phyloP scores from a whole-genome alignment of 2,113 vertebrate genomes.

The Larimichthys crocea region DNA sequence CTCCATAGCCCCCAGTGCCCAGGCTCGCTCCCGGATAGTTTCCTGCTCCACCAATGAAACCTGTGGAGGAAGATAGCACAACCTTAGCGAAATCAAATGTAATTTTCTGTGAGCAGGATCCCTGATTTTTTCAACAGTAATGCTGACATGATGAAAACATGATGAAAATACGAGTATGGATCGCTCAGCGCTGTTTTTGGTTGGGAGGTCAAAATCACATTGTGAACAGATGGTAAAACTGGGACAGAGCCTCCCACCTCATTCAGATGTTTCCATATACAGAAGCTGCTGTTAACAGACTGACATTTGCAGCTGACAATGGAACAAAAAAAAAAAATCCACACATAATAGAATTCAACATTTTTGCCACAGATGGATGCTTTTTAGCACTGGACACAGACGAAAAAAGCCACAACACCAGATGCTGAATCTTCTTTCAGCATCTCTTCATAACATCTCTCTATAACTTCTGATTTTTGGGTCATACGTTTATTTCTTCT shows the following conservation, averaged over 20 bases:
- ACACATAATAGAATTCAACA: neutral
- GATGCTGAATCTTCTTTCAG: conserved; percentile 31
- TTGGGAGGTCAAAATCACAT: neutral
- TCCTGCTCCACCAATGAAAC: conserved; percentile 70
- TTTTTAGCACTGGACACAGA: conserved; percentile 2
- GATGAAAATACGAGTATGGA: neutral
- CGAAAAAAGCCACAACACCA: conserved; percentile 55
- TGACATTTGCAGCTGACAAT: conserved; percentile 13
- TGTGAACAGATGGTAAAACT: neutral
- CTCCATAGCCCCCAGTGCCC: conserved; percentile 70
- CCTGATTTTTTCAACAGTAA: neutral
- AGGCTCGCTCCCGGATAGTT: conserved; percentile 74
- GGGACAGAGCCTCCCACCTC: neutral
- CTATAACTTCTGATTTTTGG: neutral
- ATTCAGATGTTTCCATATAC: conserved; percentile 6
- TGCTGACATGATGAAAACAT: neutral
- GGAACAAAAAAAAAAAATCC: conserved; percentile 8
- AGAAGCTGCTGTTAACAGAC: neutral
- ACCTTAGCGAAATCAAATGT: conserved; percentile 1
- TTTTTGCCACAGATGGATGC: neutral
- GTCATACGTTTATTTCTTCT: neutral
- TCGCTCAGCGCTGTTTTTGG: neutral
- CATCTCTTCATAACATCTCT: neutral
- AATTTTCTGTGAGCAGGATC: neutral
- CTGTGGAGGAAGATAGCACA: conserved; percentile 61